Conservation (phyloP, 2,113 vertebrate genomes). For the Arenaria interpres region DNA sequence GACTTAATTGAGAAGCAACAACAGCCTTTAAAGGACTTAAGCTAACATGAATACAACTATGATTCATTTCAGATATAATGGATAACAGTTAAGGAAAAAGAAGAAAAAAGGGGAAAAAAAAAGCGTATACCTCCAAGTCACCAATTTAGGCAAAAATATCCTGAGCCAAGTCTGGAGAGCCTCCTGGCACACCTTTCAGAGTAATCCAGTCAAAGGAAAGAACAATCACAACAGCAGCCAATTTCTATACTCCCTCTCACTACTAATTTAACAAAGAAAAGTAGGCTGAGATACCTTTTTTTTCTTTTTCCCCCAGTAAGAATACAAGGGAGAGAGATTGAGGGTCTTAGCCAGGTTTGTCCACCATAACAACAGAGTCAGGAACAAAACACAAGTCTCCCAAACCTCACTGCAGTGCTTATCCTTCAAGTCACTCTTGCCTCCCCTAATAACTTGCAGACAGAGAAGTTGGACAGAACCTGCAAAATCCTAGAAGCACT, state of each 20-base stretch:
- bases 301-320: neutral
- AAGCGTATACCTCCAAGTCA: neutral
- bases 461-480: neutral
- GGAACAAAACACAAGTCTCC: neutral
- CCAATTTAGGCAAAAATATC: conserved; percentile 26
- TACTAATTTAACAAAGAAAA: neutral
- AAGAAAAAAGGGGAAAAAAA: neutral
- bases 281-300: neutral
- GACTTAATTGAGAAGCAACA: neutral
- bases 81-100: neutral
- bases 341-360: neutral
- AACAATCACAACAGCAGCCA: neutral
- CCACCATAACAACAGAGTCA: neutral
- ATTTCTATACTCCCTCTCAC: neutral
- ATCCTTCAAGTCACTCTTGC: neutral
- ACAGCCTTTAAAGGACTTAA: neutral
- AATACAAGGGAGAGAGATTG: neutral
- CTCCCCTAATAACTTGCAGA: neutral
- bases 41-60: neutral
- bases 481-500: neutral
- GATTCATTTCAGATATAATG: neutral
- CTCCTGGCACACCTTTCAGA: neutral
- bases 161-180: neutral
- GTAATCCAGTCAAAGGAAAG: neutral
- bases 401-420: neutral